Conservation (phyloP, 2,888 invertebrate species). For the Desoria tigrina region DNA sequence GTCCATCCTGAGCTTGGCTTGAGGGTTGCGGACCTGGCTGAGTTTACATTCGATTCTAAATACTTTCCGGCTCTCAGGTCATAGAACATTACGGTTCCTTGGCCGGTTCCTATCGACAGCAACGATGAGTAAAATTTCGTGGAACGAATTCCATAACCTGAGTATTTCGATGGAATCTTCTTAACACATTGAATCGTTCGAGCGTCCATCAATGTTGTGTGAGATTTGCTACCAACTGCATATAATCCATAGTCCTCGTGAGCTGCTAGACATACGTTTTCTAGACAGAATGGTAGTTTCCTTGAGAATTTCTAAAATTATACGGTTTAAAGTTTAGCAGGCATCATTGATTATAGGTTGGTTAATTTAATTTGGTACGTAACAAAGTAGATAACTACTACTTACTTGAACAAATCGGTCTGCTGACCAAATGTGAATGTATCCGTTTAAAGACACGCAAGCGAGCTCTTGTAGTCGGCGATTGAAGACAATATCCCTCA, state of each 20-base stretch:
- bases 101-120: slow-evolving; percentile 89
- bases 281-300: slow-evolving; percentile 84
- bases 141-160: slow-evolving; percentile 86
- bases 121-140: slow-evolving; percentile 87
- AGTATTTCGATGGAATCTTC: slow-evolving; percentile 81
- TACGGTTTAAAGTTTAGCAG: no score
- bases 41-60: slow-evolving; percentile 84
- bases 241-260: slow-evolving; percentile 79
- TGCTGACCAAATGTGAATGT: slow-evolving; percentile 90
- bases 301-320: slow-evolving; percentile 69
- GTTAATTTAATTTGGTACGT: neutral
- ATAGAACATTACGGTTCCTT: slow-evolving; percentile 89
- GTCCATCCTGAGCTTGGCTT: slow-evolving; percentile 82
- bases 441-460: slow-evolving; percentile 87
- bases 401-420: slow-evolving; percentile 76
- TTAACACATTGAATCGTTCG: slow-evolving; percentile 75
- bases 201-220: slow-evolving; percentile 85
- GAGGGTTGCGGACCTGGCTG: slow-evolving; percentile 80
- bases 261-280: slow-evolving; percentile 88
- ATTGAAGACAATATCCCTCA: slow-evolving; percentile 85
- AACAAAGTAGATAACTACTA: neutral
- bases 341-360: neutral
- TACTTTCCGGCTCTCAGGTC: slow-evolving; percentile 89
- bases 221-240: slow-evolving; percentile 91
- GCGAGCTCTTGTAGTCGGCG: slow-evolving; percentile 82